Evolutionary conservation across 2,113 vertebrate genomes (phyloP), one percentile per base, ranked within the genome.

Genomic region (Etia nguti): DNA sequence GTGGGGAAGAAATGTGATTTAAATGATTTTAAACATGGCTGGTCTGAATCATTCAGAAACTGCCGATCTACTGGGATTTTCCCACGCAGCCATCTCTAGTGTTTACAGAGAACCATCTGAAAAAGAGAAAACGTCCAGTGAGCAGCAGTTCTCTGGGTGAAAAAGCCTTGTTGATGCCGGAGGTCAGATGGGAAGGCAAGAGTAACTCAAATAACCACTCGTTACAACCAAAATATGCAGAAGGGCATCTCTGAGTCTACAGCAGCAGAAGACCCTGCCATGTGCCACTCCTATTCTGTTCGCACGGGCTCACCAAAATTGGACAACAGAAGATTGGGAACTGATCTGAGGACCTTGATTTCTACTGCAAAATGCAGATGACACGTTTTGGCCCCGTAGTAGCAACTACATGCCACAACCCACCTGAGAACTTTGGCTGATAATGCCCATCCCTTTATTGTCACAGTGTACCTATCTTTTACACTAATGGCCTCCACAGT

Each of bases 111-210:
- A 68, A 38, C 11, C 60, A 68, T 38, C 60, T 68, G 60, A 68
- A 38, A 38, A 65, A 22, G 60, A 65, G 34, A 68, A 68, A 22
- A 68, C 11, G 8, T 38, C 20, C 34, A 38, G 60, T 68, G 20
- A 68, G 60, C 11, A 0, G 20, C 0, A 0, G 0, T 2, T 22
- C 34, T 38, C 60, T 22, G 60, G 36, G 9, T 38, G 8, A 38
- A 38, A 38, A 38, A 4, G 9, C 20, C 34, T 65, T 65, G 60
- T 38, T 38, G 60, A 13, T 65, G 60, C 10, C 10, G 8, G 60
- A 65, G 34, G 0, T 65, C 60, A 38, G 6, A 34, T 65, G 60
- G 60, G 60, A 65, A 65, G 20, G 34, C 60, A 38, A 65, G 60
- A 65, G 20, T 65, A 38, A 65, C 60, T 65, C 34, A 38, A 65